phyloP scores from a whole-genome alignment of 2,797 vertebrate genomes.

The Mallotus villosus region DNA sequence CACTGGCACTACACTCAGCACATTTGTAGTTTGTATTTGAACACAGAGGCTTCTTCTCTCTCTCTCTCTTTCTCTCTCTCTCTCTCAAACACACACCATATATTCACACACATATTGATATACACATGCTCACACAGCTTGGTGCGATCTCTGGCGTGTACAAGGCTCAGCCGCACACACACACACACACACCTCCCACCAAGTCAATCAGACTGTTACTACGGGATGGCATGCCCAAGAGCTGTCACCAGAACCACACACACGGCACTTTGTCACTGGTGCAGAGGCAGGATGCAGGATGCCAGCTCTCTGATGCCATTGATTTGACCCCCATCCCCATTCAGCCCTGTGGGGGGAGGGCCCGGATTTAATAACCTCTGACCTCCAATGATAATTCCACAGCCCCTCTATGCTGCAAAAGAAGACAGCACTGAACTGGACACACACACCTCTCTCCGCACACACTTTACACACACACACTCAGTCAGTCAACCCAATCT shows the following conservation, averaged over 20 bases:
- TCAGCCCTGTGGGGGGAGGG: slow-evolving; percentile 71
- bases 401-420: slow-evolving; percentile 77
- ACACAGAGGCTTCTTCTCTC: slow-evolving; percentile 63
- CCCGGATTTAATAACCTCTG: slow-evolving; percentile 64
- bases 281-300: slow-evolving; percentile 62
- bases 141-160: slow-evolving; percentile 66
- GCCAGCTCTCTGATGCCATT: slow-evolving; percentile 67
- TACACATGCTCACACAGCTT: slow-evolving; percentile 44
- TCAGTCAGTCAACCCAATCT: slow-evolving; percentile 41
- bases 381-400: slow-evolving; percentile 71
- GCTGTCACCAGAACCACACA: slow-evolving; percentile 59
- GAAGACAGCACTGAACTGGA: slow-evolving; percentile 24
- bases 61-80: slow-evolving; percentile 44
- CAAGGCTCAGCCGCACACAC: slow-evolving; percentile 32
- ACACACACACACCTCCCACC: slow-evolving; percentile 35
- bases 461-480: slow-evolving; percentile 34
- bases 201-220: slow-evolving; percentile 76
- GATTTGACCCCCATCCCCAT: slow-evolving; percentile 66
- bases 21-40: slow-evolving; percentile 63
- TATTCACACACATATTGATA: slow-evolving; percentile 43
- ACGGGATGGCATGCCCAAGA: slow-evolving; percentile 55
- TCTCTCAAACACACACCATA: slow-evolving; percentile 29
- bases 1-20: slow-evolving; percentile 51
- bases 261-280: slow-evolving; percentile 74
- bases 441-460: slow-evolving; percentile 37